Evolutionary conservation across 1,140 invertebrate species (phyloP).

Genomic region (Zaprionus ornatus): DNA sequence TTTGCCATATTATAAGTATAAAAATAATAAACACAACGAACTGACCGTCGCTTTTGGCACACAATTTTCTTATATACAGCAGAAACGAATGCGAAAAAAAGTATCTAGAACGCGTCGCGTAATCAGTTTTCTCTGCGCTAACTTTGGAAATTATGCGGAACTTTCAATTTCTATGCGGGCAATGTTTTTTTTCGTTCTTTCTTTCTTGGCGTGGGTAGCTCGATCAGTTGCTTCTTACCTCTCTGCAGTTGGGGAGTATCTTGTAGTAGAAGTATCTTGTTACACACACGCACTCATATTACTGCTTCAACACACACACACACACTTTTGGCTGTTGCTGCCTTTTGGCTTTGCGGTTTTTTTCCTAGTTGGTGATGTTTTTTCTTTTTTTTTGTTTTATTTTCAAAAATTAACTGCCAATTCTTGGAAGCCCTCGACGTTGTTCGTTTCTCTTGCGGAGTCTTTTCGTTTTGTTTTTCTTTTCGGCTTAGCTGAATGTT

Average conservation of each 20-base stretch:
- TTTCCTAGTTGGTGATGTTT: constrained; percentile 35
- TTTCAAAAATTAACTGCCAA: constrained; percentile 80
- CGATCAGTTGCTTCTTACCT: constrained; percentile 23
- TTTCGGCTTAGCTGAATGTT: constrained; percentile 60
- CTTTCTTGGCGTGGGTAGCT: constrained; percentile 49
- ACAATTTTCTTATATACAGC: constrained; percentile 20
- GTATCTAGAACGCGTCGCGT: constrained; percentile 78
- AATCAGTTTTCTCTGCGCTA: constrained; percentile 56
- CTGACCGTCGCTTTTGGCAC: constrained; percentile 57
- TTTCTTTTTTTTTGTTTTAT: constrained; percentile 32
- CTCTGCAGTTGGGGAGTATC: background rate
- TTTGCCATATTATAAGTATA: constrained; percentile 54
- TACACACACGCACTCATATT: constrained; percentile 39
- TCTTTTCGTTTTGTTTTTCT: constrained; percentile 3
- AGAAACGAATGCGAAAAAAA: constrained; percentile 13
- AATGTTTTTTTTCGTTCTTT: constrained; percentile 59
- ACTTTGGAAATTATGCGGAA: constrained; percentile 58
- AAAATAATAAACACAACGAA: constrained; percentile 67
- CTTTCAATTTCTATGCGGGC: constrained; percentile 73
- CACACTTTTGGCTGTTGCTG: constrained; percentile 54
- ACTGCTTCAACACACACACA: constrained; percentile 36
- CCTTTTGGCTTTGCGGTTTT: constrained; percentile 35
- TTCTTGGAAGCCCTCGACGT: constrained; percentile 67
- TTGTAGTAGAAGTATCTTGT: constrained; percentile 40
- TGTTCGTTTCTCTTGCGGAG: constrained; percentile 16